Conservation (phyloP, 2,888 invertebrate species). For the Latrodectus elegans region DNA sequence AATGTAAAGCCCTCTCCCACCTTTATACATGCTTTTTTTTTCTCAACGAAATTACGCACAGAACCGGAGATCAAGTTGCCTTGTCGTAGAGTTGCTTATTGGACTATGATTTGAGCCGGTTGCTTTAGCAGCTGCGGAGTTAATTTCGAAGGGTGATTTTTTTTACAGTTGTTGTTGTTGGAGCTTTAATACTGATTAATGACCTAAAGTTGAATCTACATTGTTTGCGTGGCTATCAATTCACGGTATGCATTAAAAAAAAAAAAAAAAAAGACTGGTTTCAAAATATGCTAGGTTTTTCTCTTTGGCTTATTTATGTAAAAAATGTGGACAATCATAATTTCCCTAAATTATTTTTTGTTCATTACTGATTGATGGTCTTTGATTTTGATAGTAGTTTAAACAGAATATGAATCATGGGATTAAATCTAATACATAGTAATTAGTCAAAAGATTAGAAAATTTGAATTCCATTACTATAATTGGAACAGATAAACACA, state of each 20-base stretch:
- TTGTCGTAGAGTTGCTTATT: conserved; percentile 32
- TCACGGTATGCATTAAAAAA: conserved; percentile 51
- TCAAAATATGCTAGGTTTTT: neutral
- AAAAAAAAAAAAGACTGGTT: conserved; percentile 48
- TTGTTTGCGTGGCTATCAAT: conserved; percentile 64
- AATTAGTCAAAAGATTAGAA: neutral
- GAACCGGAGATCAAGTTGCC: conserved; percentile 30
- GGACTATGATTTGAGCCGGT: conserved; percentile 31
- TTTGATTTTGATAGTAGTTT: neutral
- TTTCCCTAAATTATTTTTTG: neutral
- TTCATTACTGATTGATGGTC: neutral
- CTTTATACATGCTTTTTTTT: conserved; percentile 21
- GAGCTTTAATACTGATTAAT: conserved; percentile 66
- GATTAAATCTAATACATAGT: neutral
- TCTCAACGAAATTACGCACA: conserved; percentile 55
- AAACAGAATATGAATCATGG: neutral
- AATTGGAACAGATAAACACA: too few species aligned
- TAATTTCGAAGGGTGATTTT: conserved; percentile 65
- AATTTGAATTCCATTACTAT: neutral
- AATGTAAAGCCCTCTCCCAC: conserved; percentile 52
- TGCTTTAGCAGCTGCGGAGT: conserved; percentile 57
- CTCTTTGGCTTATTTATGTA: neutral
- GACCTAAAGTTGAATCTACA: conserved; percentile 41
- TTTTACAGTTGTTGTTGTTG: conserved; percentile 57
- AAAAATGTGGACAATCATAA: neutral